These are phyloP conservation scores for Oxytorus armatus DNA, from an alignment of 2,888 invertebrate species.

Conservation along the genomic window DNA sequence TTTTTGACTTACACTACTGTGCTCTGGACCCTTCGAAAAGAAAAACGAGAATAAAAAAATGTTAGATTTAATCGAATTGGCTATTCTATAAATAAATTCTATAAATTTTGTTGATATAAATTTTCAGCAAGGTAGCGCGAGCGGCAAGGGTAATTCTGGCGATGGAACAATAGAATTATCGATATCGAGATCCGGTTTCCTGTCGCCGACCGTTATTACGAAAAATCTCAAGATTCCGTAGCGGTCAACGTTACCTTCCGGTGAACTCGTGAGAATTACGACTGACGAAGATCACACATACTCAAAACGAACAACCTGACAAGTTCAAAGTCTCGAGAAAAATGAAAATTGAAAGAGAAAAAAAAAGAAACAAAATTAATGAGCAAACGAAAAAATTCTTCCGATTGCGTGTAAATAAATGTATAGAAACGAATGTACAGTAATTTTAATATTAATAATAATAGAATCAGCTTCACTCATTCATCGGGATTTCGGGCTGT, in stretches of 20 bases:
- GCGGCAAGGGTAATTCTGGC: slow-evolving; percentile 27
- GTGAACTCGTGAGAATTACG: slow-evolving; percentile 44
- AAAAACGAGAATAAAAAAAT: slow-evolving; percentile 2
- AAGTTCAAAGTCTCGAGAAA: slow-evolving; percentile 58
- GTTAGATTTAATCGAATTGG: background rate
- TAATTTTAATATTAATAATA: slow-evolving; percentile 27
- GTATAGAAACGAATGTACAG: slow-evolving; percentile 61
- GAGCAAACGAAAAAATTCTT: slow-evolving; percentile 46
- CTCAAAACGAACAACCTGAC: slow-evolving; percentile 50
- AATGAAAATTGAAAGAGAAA: slow-evolving; percentile 5
- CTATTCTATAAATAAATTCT: background rate
- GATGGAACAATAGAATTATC: slow-evolving; percentile 37
- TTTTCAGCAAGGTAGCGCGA: slow-evolving; percentile 55
- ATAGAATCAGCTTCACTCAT: slow-evolving; percentile 45
- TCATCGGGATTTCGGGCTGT: slow-evolving; percentile 54
- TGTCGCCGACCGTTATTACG: slow-evolving; percentile 48
- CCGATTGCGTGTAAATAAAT: slow-evolving; percentile 63
- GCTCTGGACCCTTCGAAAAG: slow-evolving; percentile 59
- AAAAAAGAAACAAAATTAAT: slow-evolving; percentile 2
- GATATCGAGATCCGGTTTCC: slow-evolving; percentile 33
- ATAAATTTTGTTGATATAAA: slow-evolving; percentile 37
- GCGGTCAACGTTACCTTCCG: slow-evolving; percentile 34
- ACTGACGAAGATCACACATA: slow-evolving; percentile 51
- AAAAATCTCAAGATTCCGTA: slow-evolving; percentile 65
- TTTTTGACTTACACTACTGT: slow-evolving; percentile 54